Base-by-base conservation (phyloP, 2,888 invertebrate species). In the Geotrupes spiniger region DNA sequence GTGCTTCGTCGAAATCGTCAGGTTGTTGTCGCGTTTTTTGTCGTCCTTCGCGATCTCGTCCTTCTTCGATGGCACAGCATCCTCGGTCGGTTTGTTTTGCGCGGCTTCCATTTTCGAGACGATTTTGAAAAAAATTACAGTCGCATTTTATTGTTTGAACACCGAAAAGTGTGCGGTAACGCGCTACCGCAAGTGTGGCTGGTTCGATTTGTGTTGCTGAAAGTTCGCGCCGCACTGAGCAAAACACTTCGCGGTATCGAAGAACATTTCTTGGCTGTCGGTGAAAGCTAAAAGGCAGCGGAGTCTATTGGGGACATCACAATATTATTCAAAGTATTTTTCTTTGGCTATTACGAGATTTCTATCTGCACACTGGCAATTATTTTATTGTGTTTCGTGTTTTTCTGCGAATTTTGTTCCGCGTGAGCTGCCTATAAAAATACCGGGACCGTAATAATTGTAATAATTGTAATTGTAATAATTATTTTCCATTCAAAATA, bases 1-100 rank as follows among this genome's bases (percentile, higher is more conserved):
- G 29, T 67, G 44, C 58, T 69, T 70, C 4, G 68, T 65, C 4
- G 66, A 66, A 26, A 65, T 58, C 4, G 66, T 68, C 29, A 57
- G 52, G 25, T 58, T 56, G 38, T 57, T 59, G 15, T 59, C 53
- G 10, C 45, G 44, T 17, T 46, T 53, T 31, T 37, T 28, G 25
- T 29, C 3, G 16, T 4, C 11, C 28, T 25, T 8, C 36, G 41
- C 3, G 21, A 21, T 21, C 4, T 21, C 21, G 6, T 36, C 37
- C 15, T 43, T 43, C 16, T 38, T 10, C 33, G 14, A 16, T 4
- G 14, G 26, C 10, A 33, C 41, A 9, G 12, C 15, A 21, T 48
- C 42, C 12, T 26, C 36, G 21, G 16, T 28, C n/a, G 10, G 10
- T 11, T 10, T 17, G 3, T 49, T 27, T 43, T 43, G 31, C 2